A percentile compares a stretch with the other conserved stretches of the same genome.
Conservation (phyloP, 1,140 invertebrate species). For the Homarus americanus region DNA sequence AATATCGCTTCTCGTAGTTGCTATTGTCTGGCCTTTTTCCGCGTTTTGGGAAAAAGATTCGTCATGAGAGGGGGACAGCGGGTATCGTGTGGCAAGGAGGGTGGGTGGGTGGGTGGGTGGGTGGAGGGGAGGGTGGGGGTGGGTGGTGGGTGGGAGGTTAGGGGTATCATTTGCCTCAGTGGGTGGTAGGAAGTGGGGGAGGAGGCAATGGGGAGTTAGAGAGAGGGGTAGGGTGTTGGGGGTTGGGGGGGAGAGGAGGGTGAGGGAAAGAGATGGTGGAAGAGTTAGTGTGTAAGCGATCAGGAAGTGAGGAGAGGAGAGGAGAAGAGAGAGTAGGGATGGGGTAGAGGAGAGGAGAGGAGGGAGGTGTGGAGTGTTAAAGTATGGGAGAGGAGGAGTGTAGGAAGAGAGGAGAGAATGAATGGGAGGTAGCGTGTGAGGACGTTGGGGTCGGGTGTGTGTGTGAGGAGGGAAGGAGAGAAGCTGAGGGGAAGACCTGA, state of each 20-base stretch:
- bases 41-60: constrained; percentile 44
- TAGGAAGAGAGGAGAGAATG: neutral
- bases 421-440: neutral
- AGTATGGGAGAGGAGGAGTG: neutral
- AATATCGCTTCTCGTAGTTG: constrained; percentile 44
- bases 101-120: neutral
- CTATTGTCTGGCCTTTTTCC: constrained; percentile 23
- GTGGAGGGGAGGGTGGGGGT: neutral
- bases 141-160: neutral
- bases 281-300: too few species aligned
- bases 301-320: too few species aligned
- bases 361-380: neutral
- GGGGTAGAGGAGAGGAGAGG: neutral
- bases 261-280: neutral
- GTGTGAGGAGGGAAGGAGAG: neutral
- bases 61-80: constrained; percentile 3
- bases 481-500: neutral
- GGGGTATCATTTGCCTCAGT: neutral
- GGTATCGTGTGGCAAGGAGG: neutral
- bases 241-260: neutral
- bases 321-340: neutral
- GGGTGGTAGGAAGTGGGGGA: neutral
- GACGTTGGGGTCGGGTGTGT: neutral
- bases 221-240: neutral
- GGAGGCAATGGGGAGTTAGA: neutral